Conservation (phyloP, 2,113 vertebrate species). For the Neotoma lepida region DNA sequence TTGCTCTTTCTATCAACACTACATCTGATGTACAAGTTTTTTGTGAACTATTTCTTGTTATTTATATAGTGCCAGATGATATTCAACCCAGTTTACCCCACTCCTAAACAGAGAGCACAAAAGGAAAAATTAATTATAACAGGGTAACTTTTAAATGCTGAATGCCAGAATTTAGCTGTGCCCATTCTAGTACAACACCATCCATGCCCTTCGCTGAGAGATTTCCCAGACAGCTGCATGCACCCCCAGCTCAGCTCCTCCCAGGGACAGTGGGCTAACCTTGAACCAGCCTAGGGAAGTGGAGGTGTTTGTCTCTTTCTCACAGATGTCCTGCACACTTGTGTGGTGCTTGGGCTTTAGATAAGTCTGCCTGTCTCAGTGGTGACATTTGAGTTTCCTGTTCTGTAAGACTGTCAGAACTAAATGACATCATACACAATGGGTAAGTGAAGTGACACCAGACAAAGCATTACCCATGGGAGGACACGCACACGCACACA, state of each 20-base stretch:
- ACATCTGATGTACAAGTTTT: constrained; percentile 2
- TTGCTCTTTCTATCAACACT: neutral
- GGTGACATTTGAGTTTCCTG: neutral
- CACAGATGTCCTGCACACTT: neutral
- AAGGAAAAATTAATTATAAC: constrained; percentile 49
- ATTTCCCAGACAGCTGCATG: constrained; percentile 65
- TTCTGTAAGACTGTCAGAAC: neutral
- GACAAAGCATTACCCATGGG: neutral
- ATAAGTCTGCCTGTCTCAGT: neutral
- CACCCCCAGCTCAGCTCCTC: constrained; percentile 70
- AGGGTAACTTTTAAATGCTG: constrained; percentile 78
- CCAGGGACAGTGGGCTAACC: neutral
- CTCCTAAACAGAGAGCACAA: constrained; percentile 58
- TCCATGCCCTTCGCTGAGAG: constrained; percentile 59
- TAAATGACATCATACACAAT: neutral
- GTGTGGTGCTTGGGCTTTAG: neutral
- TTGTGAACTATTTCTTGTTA: constrained; percentile 32
- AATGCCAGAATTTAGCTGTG: constrained; percentile 78
- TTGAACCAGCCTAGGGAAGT: neutral
- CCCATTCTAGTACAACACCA: constrained; percentile 68
- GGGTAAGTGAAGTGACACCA: neutral
- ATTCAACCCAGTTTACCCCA: constrained; percentile 12
- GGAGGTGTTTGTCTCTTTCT: neutral
- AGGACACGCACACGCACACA: too few relatives aligned
- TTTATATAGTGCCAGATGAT: constrained; percentile 61